These are phyloP conservation scores for Corapipo altera DNA, from an alignment of 2,113 vertebrate species.

Conservation along the genomic window DNA sequence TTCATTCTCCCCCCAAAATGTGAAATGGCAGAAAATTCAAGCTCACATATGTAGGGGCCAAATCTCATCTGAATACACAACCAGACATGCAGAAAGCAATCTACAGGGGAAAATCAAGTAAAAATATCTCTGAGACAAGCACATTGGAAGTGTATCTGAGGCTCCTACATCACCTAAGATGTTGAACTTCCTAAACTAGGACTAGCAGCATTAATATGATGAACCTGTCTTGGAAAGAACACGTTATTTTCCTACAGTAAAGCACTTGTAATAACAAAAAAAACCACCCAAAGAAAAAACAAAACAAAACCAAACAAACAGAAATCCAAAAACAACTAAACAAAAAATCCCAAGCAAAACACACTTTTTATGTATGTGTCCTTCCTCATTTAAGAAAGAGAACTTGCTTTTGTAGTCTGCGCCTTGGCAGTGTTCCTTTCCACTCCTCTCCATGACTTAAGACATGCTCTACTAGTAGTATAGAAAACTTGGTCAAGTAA, in stretches of 20 bases:
- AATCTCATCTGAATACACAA: neutral
- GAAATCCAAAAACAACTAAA: neutral
- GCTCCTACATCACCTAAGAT: neutral
- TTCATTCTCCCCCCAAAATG: neutral
- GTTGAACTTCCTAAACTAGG: neutral
- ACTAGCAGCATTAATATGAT: neutral
- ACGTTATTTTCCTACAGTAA: neutral
- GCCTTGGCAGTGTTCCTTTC: neutral
- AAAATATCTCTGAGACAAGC: neutral
- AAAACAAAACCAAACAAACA: neutral
- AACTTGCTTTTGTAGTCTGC: neutral
- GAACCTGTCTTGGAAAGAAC: neutral
- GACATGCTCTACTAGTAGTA: neutral
- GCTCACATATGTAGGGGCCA: neutral
- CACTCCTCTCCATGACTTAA: neutral
- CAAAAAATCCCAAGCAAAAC: neutral
- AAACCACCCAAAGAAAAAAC: neutral
- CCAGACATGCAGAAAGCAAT: neutral
- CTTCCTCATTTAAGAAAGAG: neutral
- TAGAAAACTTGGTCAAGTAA: neutral
- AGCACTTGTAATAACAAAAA: neutral
- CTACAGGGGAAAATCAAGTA: neutral
- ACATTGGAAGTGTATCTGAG: neutral
- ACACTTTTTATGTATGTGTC: neutral
- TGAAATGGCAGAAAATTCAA: conserved; percentile 14